A percentile compares a stretch with the other conserved stretches of the same genome.
phyloP scores from a whole-genome alignment of 2,888 invertebrate genomes.

The Phragmatobia fuliginosa region DNA sequence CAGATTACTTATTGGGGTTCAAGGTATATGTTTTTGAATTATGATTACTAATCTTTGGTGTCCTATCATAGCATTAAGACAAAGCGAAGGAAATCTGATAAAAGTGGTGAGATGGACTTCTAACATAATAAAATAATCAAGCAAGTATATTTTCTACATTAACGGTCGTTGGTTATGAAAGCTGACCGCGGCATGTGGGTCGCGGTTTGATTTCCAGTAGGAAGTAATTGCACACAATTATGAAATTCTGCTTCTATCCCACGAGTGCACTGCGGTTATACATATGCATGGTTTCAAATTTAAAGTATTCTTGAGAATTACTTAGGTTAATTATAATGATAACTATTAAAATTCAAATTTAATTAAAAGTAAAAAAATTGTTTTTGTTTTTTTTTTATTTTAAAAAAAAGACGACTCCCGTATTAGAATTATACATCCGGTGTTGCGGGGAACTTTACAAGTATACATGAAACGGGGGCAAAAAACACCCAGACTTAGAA shows the following conservation, averaged over 20 bases:
- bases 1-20: too few species aligned
- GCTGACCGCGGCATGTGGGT: conserved; percentile 55
- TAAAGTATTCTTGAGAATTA: conserved; percentile 10
- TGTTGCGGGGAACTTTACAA: too few species aligned
- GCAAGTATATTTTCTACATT: conserved; percentile 38
- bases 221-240: conserved; percentile 49
- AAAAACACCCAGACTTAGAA: too few species aligned
- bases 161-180: conserved; percentile 59
- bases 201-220: conserved; percentile 58
- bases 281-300: conserved; percentile 24
- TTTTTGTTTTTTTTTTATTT: too few species aligned
- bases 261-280: conserved; percentile 41
- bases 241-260: conserved; percentile 43
- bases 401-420: too few species aligned
- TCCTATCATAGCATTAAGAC: too few species aligned
- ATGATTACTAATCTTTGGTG: too few species aligned
- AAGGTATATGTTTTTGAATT: too few species aligned
- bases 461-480: too few species aligned
- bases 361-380: too few species aligned
- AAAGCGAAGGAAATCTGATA: too few species aligned
- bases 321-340: background rate
- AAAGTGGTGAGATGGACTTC: background rate
- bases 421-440: too few species aligned
- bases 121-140: conserved; percentile 19
- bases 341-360: background rate